Evolutionary conservation across 2,797 vertebrate species (phyloP).

Genomic region (Platalea minor): DNA sequence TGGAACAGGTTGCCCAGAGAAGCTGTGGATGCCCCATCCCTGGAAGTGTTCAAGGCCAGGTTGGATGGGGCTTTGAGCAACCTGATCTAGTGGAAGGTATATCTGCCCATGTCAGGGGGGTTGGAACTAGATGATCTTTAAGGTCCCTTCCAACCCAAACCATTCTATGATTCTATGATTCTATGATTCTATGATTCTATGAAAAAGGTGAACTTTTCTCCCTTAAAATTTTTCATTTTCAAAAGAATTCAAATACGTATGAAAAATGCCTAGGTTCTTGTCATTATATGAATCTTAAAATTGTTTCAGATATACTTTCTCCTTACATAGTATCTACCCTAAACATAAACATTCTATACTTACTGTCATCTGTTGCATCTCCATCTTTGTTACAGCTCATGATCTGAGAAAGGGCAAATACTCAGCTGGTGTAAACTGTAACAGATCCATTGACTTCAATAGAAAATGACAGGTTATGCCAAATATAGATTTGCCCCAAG

Average conservation of each 20-base stretch:
- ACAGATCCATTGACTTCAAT: not conserved
- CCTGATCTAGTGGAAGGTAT: too few relatives aligned
- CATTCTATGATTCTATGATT: too few relatives aligned
- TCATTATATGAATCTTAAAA: not conserved
- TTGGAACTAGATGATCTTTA: too few relatives aligned
- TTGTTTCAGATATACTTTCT: not conserved
- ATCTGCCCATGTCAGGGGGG: too few relatives aligned
- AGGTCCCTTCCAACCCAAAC: too few relatives aligned
- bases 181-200: too few relatives aligned
- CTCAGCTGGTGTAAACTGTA: accelerated
- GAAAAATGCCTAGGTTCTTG: not conserved
- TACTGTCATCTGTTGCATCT: not conserved
- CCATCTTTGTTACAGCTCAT: not conserved
- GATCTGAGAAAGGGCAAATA: not conserved
- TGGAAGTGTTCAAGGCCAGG: too few relatives aligned
- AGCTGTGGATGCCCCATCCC: too few relatives aligned
- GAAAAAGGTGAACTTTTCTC: not conserved
- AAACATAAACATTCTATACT: not conserved
- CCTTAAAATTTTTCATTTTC: not conserved
- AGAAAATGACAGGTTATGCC: not conserved
- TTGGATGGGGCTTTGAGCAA: too few relatives aligned
- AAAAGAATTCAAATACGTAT: not conserved
- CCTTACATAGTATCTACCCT: not conserved
- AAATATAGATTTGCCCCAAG: not conserved
- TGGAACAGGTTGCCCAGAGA: too few relatives aligned